Base-by-base conservation (phyloP, 2,113 vertebrate species). In the Poeciliopsis retropinna region DNA sequence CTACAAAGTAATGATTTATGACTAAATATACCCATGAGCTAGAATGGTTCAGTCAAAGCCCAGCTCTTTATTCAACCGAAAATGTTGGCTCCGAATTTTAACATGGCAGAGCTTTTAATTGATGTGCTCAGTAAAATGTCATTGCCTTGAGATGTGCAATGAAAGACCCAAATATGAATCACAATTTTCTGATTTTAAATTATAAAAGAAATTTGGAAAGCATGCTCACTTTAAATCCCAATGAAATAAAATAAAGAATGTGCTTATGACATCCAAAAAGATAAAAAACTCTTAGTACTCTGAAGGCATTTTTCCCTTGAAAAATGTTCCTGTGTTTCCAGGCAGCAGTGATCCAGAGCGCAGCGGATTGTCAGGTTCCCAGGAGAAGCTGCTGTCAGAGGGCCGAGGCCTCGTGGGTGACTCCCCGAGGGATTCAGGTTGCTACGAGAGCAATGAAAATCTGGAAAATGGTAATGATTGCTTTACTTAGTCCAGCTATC, bases 371-470 rank as follows among this genome's bases (percentile, higher is more conserved):
- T 96, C 96, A 0, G 96, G 96, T 60, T 98, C 97, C 83, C 97
- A 99, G 93, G 98, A 99, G 91, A 98, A 97, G 92, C 95, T 99
- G 75, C 95, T 97, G 22, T 94, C 95, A 1, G 96, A 97, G 78
- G 95, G 95, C 47, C 95, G 91, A 63, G 93, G 94, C 84, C 90
- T 95, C 80, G 94, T 95, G 0, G 96, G 96, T 34, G 95, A 97
- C 90, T 98, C 97, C 75, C 98, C 98, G 0, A 93, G 98, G 61
- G 98, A 99, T 93, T 99, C 98, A 0, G 98, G 98, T 27, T 99
- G 98, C 95, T 99, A 98, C 0, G 98, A 99, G 91, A 97, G 97
- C 95, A 99, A 95, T 69, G 97, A 99, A 94, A 97, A 98, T 91
- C 93, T 98, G 90, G 97, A 98, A 82, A 98, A 98, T 66, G 98